Evolutionary conservation across 2,113 vertebrate genomes (phyloP).

Genomic region (Melanerpes formicivorus): DNA sequence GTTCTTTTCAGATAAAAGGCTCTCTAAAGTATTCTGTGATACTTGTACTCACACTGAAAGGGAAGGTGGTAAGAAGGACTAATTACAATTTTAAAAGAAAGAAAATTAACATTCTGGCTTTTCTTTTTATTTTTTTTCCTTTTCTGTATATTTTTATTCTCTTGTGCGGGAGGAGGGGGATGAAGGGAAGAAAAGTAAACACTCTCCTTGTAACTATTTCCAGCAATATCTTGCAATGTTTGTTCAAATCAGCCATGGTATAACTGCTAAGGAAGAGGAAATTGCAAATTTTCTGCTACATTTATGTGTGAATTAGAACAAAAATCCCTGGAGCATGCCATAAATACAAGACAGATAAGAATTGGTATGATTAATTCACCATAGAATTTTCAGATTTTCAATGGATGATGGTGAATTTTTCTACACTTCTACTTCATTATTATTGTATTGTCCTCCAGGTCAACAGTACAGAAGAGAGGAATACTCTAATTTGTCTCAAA

Average conservation of each 20-base stretch:
- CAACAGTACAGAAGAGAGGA: neutral
- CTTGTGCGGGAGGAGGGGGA: too few relatives aligned
- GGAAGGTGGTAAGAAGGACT: neutral
- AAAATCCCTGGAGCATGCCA: neutral
- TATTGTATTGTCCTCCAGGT: neutral
- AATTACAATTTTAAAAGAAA: neutral
- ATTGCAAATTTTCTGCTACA: neutral
- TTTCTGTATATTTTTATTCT: neutral
- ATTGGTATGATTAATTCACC: neutral
- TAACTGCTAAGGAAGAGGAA: neutral
- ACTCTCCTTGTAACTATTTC: fast-evolving
- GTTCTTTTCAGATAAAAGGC: neutral
- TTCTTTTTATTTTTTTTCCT: neutral
- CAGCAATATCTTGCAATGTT: neutral
- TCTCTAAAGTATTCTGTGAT: neutral
- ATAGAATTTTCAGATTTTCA: neutral
- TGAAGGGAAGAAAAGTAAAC: neutral
- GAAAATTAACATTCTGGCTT: neutral
- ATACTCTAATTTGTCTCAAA: neutral
- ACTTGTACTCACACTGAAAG: neutral
- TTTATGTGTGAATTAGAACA: neutral
- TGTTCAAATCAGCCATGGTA: neutral
- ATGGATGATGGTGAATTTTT: neutral
- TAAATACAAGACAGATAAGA: neutral
- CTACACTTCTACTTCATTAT: neutral